These are phyloP conservation scores for Cerastis rubricosa DNA, from an alignment of 2,888 invertebrate genomes.

Conservation along the genomic window DNA sequence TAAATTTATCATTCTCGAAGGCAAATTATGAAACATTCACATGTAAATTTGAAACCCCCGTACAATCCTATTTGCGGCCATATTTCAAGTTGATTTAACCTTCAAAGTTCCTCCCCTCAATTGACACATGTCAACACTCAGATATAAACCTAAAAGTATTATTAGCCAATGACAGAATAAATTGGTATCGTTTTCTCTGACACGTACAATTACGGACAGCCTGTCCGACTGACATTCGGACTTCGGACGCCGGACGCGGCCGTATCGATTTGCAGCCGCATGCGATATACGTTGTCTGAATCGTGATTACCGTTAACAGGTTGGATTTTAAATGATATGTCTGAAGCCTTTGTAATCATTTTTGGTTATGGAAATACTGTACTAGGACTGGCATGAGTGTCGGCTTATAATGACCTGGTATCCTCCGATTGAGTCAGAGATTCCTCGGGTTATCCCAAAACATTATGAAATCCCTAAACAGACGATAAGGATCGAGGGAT, in stretches of 20 bases:
- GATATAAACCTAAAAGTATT: conserved; percentile 35
- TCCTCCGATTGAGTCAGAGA: no score
- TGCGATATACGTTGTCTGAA: conserved; percentile 59
- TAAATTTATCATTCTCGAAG: no score
- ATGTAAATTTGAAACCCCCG: background rate
- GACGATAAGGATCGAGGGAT: no score
- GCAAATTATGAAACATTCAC: background rate
- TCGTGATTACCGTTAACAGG: conserved; percentile 48
- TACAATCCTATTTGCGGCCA: background rate
- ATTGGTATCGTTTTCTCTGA: conserved; percentile 57
- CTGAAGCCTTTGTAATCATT: background rate
- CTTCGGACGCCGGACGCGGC: conserved; percentile 46
- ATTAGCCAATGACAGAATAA: conserved; percentile 49
- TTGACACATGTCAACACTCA: conserved; percentile 24
- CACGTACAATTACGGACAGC: conserved; percentile 56
- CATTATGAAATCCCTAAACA: no score
- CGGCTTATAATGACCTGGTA: background rate
- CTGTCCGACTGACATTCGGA: conserved; percentile 58
- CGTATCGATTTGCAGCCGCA: conserved; percentile 62
- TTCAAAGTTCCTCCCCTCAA: conserved; percentile 8
- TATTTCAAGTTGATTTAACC: background rate
- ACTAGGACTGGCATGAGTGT: background rate
- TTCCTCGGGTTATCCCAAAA: background rate
- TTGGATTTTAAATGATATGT: conserved; percentile 31
- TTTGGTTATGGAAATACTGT: background rate